Evolutionary conservation across 2,797 vertebrate genomes (phyloP), one percentile per base, ranked within the genome.

Genomic region (Corythornis leucogaster): DNA sequence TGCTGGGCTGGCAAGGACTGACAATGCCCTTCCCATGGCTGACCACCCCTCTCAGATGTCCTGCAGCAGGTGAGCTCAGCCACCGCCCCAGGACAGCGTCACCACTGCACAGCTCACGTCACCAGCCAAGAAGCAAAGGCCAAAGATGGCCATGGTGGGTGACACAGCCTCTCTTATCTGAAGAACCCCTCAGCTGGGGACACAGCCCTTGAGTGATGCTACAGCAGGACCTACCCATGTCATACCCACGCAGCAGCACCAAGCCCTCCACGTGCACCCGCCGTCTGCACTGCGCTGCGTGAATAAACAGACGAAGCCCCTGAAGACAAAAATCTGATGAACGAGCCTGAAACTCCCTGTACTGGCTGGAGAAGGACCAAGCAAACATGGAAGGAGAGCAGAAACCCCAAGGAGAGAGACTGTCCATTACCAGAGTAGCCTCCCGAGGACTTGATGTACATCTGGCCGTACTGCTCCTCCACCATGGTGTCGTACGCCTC

Each of bases 401-500:
- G 40, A 48, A 54, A 81, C 68, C 76, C 73, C 80, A n/a, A 63
- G 43, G 20, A 76, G 28, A 69, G 38, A 84, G 46, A 75, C 6
- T 0, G 4, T 48, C 78, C 21, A 2, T 98, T 98, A 99, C 99
- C 98, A 92, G 98, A 97, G 8, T 99, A 99, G 84, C 98, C 96
- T 89, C 99, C 98, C 0, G 98, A 95, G 7, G 98, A 97, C 88
- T 99, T 99, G 91, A 98, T 98, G 81, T 99, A 99, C 95, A 99
- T 97, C 94, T 99, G 99, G 92, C 98, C 98, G 8, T 99, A 99
- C 68, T 98, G 97, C 73, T 99, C 99, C 89, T 99, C 99, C 12
- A 97, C 96, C 95, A 99, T 99, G 69, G 98, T 98, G 63, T 99
- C 99, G 2, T 99, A 99, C 1, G 98, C 97, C 95, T 99, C 99